phyloP scores from a whole-genome alignment of 2,797 vertebrate genomes.

The Myotis planiceps region DNA sequence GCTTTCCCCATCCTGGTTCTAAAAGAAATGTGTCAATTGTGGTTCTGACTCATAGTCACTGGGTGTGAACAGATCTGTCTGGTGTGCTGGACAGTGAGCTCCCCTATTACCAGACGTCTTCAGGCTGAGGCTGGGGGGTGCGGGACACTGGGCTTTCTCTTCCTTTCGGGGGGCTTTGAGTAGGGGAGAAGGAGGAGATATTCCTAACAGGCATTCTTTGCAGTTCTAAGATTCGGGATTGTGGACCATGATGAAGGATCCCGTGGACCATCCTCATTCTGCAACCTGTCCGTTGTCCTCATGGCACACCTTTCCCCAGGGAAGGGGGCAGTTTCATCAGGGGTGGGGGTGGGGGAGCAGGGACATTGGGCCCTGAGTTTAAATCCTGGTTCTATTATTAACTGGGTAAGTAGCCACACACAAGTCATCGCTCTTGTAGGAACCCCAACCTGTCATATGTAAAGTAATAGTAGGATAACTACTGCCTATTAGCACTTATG shows the following conservation, averaged over 20 bases:
- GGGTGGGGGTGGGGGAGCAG: background rate
- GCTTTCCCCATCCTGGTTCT: background rate
- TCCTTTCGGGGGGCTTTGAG: background rate
- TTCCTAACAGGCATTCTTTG: background rate
- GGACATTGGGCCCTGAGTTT: background rate
- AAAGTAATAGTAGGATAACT: background rate
- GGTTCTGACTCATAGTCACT: background rate
- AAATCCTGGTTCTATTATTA: background rate
- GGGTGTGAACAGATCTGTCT: background rate
- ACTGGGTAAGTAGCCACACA: background rate
- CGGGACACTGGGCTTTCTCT: background rate
- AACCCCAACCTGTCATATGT: background rate
- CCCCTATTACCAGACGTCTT: accelerated
- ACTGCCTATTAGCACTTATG: background rate
- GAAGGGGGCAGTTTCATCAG: background rate
- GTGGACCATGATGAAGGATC: background rate
- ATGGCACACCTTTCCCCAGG: accelerated
- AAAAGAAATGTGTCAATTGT: background rate
- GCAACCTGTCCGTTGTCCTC: accelerated
- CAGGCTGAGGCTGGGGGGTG: background rate
- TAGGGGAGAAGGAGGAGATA: background rate
- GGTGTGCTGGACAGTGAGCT: background rate
- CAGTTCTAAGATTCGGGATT: background rate
- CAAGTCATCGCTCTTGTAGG: background rate
- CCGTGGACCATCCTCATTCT: background rate